Percentiles rank a stretch among this genome's conserved stretches.
Evolutionary conservation across 30 jellyfish, hydroid and myxozoan genomes (phyloP).

Genomic region (Haliclystus octoradiatus): DNA sequence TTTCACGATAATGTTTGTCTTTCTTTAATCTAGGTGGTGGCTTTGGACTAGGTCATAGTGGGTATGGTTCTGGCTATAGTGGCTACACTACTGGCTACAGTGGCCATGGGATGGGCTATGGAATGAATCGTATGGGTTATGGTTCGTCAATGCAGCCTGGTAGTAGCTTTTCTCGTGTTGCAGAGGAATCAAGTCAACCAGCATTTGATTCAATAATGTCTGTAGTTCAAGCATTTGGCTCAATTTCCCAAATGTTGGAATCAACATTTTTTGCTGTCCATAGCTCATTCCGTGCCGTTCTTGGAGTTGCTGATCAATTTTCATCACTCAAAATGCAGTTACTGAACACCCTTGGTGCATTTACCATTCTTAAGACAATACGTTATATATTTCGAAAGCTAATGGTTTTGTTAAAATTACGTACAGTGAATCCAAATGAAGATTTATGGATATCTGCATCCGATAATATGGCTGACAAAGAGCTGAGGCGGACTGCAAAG

Average conservation of each 20-base stretch:
- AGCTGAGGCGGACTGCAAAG: constrained; percentile 16
- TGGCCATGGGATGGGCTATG: constrained; percentile 12
- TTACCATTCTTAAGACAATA: constrained; percentile 23
- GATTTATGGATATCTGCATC: constrained; percentile 41
- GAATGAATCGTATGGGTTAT: neutral
- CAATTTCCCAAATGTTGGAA: constrained; percentile 71
- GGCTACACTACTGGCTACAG: constrained; percentile 10
- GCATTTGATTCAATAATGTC: constrained; percentile 72
- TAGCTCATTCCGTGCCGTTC: constrained; percentile 67
- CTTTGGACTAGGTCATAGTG: neutral
- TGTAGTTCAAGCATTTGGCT: constrained; percentile 82
- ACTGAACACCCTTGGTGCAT: constrained; percentile 52
- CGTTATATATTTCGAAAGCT: constrained; percentile 32
- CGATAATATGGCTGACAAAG: constrained; percentile 10
- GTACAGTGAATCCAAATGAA: constrained; percentile 15
- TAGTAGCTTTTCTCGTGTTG: neutral
- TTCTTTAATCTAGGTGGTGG: neutral
- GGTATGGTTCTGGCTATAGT: neutral
- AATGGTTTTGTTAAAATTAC: constrained; percentile 26
- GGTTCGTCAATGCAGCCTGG: neutral
- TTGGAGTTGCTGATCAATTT: constrained; percentile 85
- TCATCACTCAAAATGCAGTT: constrained; percentile 31
- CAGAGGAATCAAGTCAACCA: constrained; percentile 14
- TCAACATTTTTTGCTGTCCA: constrained; percentile 86
- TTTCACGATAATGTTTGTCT: no score